Conservation (phyloP, 2,888 invertebrate species). For the Microctonus aethiopoides region DNA sequence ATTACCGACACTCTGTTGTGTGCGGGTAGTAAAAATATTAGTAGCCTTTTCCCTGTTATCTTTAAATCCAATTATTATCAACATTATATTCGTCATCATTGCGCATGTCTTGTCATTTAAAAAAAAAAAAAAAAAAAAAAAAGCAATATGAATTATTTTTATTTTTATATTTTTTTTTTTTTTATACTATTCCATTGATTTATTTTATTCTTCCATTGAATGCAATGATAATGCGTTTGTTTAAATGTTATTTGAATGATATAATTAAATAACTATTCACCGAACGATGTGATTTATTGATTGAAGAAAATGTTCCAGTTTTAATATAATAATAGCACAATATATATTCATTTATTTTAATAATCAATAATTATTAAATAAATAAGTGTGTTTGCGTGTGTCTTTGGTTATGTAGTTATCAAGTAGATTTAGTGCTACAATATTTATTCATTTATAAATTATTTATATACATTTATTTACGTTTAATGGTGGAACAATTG, state of each 20-base stretch:
- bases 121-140: neutral
- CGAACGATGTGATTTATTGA: neutral
- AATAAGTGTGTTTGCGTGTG: no score
- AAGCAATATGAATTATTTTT: neutral
- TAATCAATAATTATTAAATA: neutral
- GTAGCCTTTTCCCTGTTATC: neutral
- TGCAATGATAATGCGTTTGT: neutral
- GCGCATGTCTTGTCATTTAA: neutral
- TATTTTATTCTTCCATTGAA: neutral
- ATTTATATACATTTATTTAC: no score
- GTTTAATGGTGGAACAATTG: neutral
- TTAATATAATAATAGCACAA: neutral
- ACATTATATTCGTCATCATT: neutral
- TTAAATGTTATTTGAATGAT: neutral
- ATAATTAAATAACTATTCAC: neutral
- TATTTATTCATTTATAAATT: no score
- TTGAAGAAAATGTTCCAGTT: neutral
- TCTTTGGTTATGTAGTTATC: no score
- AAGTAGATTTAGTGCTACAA: no score
- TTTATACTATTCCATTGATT: neutral
- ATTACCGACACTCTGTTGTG: neutral
- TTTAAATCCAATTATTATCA: neutral
- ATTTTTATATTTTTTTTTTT: neutral
- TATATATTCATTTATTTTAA: neutral
- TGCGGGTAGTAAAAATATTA: neutral